A percentile compares a stretch with the other conserved stretches of the same genome.
Conservation (phyloP, 2,797 vertebrate genomes). For the Cyclura pinguis region DNA sequence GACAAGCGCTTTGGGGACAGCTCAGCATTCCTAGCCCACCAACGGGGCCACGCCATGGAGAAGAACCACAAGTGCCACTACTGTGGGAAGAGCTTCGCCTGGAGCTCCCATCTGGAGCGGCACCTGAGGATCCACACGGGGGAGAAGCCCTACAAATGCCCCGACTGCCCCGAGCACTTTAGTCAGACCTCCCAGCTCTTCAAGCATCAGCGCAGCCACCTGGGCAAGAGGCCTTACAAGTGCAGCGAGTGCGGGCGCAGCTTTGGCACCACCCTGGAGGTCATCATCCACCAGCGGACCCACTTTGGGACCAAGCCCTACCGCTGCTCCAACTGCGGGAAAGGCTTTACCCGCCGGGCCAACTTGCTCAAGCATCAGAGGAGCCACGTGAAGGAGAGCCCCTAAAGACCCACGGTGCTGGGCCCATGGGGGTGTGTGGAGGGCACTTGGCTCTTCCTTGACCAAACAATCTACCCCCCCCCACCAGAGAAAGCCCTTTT, state of each 20-base stretch:
- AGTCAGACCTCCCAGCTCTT: slow-evolving; percentile 61
- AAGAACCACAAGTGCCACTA: slow-evolving; percentile 59
- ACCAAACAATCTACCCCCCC: not conserved
- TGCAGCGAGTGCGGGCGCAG: slow-evolving; percentile 42
- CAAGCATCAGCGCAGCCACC: slow-evolving; percentile 61
- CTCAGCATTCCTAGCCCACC: slow-evolving; percentile 42
- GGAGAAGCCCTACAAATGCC: slow-evolving; percentile 64
- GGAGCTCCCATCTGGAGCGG: slow-evolving; percentile 54
- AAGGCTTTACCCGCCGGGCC: slow-evolving; percentile 59
- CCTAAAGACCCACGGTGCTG: not conserved
- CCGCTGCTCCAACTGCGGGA: slow-evolving; percentile 44
- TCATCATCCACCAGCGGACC: slow-evolving; percentile 60
- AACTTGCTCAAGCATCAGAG: slow-evolving; percentile 63
- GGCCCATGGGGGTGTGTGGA: too few relatives aligned
- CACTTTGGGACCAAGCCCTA: slow-evolving; percentile 59
- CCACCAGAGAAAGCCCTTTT: not conserved
- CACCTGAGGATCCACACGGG: slow-evolving; percentile 66
- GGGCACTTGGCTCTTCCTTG: not conserved
- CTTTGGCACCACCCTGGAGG: slow-evolving; percentile 54
- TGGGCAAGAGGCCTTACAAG: slow-evolving; percentile 40
- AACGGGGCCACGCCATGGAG: slow-evolving; percentile 40
- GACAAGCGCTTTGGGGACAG: slow-evolving; percentile 49
- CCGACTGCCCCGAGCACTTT: slow-evolving; percentile 61
- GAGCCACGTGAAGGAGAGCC: not conserved
- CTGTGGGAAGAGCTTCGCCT: slow-evolving; percentile 66